Evolutionary conservation across 2,888 invertebrate species (phyloP).

Genomic region (Drosophila borealis): DNA sequence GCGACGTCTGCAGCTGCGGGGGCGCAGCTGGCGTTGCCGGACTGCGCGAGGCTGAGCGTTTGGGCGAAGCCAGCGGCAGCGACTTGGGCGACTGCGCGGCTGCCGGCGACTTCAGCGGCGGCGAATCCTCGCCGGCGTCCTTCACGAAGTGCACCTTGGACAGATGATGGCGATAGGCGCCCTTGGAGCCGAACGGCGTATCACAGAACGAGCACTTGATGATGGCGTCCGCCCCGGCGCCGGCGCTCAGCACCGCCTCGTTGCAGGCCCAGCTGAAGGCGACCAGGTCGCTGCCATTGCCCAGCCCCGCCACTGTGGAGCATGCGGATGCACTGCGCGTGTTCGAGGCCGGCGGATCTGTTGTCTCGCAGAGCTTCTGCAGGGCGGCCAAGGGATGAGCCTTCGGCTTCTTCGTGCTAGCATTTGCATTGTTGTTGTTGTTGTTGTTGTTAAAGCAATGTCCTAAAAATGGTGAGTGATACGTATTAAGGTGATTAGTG

Average conservation of each 20-base stretch:
- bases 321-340: slow-evolving; percentile 69
- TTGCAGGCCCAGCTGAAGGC: slow-evolving; percentile 98
- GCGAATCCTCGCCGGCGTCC: slow-evolving; percentile 88
- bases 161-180: slow-evolving; percentile 97
- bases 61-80: slow-evolving; percentile 71
- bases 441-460: slow-evolving; percentile 60
- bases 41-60: slow-evolving; percentile 72
- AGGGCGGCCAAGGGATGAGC: slow-evolving; percentile 97
- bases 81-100: slow-evolving; percentile 73
- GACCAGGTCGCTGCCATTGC: slow-evolving; percentile 86
- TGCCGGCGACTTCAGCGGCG: slow-evolving; percentile 86
- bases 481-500: neutral
- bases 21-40: slow-evolving; percentile 61
- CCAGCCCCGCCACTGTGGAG: slow-evolving; percentile 12
- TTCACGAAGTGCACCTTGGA: slow-evolving; percentile 98
- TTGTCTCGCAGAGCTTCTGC: slow-evolving; percentile 98
- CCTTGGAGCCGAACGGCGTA: slow-evolving; percentile 98
- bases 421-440: slow-evolving; percentile 48
- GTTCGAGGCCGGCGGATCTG: slow-evolving; percentile 87
- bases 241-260: slow-evolving; percentile 93
- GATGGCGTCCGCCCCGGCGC: slow-evolving; percentile 88
- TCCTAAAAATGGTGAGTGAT: slow-evolving; percentile 28
- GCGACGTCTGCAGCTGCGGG: slow-evolving; percentile 49
- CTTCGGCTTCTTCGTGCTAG: slow-evolving; percentile 73
- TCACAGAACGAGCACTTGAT: slow-evolving; percentile 98